Conservation (phyloP, 2,888 invertebrate genomes). For the Pinctada fucata region DNA sequence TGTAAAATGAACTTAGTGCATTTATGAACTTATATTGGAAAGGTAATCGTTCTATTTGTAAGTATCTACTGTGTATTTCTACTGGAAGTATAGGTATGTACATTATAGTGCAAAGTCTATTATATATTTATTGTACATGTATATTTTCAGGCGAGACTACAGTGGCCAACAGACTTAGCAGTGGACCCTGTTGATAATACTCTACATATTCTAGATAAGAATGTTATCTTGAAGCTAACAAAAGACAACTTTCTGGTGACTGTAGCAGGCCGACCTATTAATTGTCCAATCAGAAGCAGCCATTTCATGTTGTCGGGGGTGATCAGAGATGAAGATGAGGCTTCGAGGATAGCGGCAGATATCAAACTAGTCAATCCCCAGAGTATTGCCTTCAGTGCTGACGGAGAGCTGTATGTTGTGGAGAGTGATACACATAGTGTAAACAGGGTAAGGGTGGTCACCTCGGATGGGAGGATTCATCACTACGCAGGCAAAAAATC, state of each 20-base stretch:
- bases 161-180: constrained; percentile 98
- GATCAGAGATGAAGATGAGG: constrained; percentile 70
- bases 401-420: constrained; percentile 93
- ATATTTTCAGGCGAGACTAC: constrained; percentile 86
- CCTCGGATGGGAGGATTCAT: constrained; percentile 94
- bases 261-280: constrained; percentile 94
- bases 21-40: too few species aligned
- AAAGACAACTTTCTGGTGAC: constrained; percentile 90
- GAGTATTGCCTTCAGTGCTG: constrained; percentile 93
- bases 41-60: too few species aligned
- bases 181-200: constrained; percentile 95
- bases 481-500: constrained; percentile 94
- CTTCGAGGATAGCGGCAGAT: constrained; percentile 84
- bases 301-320: constrained; percentile 67
- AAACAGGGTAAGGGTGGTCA: constrained; percentile 89
- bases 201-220: constrained; percentile 92
- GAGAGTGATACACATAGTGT: constrained; percentile 94
- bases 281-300: constrained; percentile 89
- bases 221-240: constrained; percentile 92
- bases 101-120: too few species aligned
- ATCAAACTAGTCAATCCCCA: constrained; percentile 92
- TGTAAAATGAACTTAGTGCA: too few species aligned
- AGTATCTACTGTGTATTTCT: too few species aligned
- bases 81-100: too few species aligned
- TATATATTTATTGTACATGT: too few species aligned